Evolutionary conservation across 2,888 invertebrate species (phyloP), one percentile per base, ranked within the genome.

Genomic region (Polydrusus cervinus): DNA sequence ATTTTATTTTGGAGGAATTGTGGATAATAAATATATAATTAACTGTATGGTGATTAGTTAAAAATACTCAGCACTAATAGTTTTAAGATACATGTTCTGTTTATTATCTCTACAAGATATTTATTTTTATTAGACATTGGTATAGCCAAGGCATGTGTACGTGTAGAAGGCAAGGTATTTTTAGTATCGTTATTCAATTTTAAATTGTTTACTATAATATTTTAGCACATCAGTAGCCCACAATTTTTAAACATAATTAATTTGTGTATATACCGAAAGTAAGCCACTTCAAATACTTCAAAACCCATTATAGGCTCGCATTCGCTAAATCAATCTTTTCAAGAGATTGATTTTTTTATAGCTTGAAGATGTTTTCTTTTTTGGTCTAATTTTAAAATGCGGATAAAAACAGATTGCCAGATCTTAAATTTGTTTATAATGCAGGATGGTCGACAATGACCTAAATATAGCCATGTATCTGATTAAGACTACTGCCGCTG

Each of bases 331-430:
- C 34, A 34, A 38, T 60, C 38, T 16, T 60, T 60, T 14, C 57
- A 38, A 60, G 57, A 60, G 55, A 34, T 55, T 11, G 43, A n/a
- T 55, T 55, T 55, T 55, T 55, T 34, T 1, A 34, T 7, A 8
- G 20, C 55, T 55, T 55, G 55, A 34, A 34, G 55, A 55, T 55
- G 55, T 16, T 34, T 60, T 30, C 16, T 38, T 38, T 38, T 60
- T 20, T n/a, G 38, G 18, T 60, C 38, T 38, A 60, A 60, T 60
- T 60, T 60, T 60, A 60, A 60, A 53, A 53, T 53, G 38, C 34
- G 57, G 30, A 14, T 34, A 14, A 60, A 60, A 60, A 60, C 57
- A 60, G 57, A 60, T 60, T 38, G 57, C 57, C 57, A 60, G 57
- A 60, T 38, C 57, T 60, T 60, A 16, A 16, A 60, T 51, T 51